phyloP scores from a whole-genome alignment of 2,797 vertebrate species.

The Pipistrellus pipistrellus region DNA sequence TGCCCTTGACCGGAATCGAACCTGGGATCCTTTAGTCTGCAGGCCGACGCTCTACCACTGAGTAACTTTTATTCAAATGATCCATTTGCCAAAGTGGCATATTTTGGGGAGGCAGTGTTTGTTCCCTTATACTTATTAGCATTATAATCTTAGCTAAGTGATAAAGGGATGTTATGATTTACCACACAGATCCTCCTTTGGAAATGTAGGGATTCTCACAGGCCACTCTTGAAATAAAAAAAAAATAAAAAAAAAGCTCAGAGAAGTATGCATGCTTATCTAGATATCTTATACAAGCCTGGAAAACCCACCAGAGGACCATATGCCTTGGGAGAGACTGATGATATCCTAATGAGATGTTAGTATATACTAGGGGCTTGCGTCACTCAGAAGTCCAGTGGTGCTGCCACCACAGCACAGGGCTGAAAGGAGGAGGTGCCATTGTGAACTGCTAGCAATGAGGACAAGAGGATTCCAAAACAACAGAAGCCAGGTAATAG shows the following conservation, averaged over 20 bases:
- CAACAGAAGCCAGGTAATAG: not conserved
- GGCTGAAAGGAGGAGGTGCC: not conserved
- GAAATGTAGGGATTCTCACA: not conserved
- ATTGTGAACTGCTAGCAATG: not conserved
- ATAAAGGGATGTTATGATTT: not conserved
- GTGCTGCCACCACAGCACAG: not conserved
- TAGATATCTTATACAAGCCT: not conserved
- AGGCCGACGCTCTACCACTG: too few species aligned
- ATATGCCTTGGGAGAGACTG: not conserved
- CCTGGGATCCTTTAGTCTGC: too few species aligned
- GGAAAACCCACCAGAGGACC: not conserved
- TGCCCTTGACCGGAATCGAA: too few species aligned
- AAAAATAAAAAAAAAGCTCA: not conserved
- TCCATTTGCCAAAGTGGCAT: not conserved
- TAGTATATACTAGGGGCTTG: too few species aligned
- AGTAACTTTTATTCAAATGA: not conserved
- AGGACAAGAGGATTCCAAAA: not conserved
- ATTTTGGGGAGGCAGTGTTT: not conserved
- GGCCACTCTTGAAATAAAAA: not conserved
- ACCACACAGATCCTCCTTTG: not conserved
- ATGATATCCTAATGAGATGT: not conserved
- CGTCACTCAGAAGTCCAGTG: not conserved
- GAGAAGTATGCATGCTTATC: not conserved
- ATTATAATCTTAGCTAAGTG: not conserved
- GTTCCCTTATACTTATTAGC: not conserved